Percentiles rank a stretch among this genome's conserved stretches.
Evolutionary conservation across 2,888 invertebrate species (phyloP).

Genomic region (Eurytoma adleriae): DNA sequence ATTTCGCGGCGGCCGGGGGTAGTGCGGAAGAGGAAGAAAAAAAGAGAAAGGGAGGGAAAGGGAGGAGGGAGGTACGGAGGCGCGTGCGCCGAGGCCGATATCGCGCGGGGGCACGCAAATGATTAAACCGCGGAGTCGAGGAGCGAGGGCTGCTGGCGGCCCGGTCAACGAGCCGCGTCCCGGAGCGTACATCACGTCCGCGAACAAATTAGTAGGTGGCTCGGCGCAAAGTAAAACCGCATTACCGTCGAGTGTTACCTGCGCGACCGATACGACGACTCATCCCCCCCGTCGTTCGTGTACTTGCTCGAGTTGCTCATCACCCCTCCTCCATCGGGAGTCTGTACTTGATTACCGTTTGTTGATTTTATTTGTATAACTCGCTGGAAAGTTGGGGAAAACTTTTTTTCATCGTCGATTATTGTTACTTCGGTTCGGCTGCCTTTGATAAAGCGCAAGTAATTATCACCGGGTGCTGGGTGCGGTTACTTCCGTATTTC

Average conservation of each 20-base stretch:
- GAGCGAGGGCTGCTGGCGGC: not conserved
- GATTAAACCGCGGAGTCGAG: constrained; percentile 46
- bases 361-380: too few relatives aligned
- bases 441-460: too few relatives aligned
- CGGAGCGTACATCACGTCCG: constrained; percentile 61
- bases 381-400: too few relatives aligned
- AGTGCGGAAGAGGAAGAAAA: not conserved
- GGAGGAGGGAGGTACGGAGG: not conserved
- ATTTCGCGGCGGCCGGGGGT: constrained; percentile 32
- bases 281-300: constrained; percentile 60
- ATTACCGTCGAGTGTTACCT: constrained; percentile 61
- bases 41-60: not conserved
- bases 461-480: too few relatives aligned
- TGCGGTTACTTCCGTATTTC: too few relatives aligned
- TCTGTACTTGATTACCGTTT: too few relatives aligned
- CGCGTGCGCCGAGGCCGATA: constrained; percentile 29
- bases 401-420: too few relatives aligned
- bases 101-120: constrained; percentile 50
- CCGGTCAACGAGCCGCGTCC: constrained; percentile 43
- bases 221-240: constrained; percentile 65
- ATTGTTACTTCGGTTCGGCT: too few relatives aligned
- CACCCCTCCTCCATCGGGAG: too few relatives aligned
- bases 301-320: constrained; percentile 58
- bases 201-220: constrained; percentile 65
- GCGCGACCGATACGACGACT: constrained; percentile 62